Evolutionary conservation across 2,888 invertebrate genomes (phyloP).

Genomic region (Aphidius colemani): DNA sequence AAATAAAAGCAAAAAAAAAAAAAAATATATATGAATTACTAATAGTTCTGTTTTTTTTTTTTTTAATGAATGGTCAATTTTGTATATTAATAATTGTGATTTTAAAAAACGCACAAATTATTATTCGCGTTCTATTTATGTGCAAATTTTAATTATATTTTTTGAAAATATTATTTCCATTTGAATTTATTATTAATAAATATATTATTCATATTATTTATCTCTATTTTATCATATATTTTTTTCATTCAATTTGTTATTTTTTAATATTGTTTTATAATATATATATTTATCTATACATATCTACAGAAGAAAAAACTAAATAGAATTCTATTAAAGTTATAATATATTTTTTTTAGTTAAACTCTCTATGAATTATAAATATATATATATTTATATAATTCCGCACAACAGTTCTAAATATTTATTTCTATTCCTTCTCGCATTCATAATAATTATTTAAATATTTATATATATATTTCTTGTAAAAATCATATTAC

Average conservation of each 20-base stretch:
- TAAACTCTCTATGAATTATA: constrained; percentile 57
- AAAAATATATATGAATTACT: no score
- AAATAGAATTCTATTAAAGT: constrained; percentile 51
- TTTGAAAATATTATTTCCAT: constrained; percentile 3
- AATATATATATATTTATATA: constrained; percentile 44
- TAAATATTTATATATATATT: constrained; percentile 1
- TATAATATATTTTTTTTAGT: constrained; percentile 47
- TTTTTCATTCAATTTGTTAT: constrained; percentile 29
- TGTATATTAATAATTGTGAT: no score
- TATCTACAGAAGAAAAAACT: constrained; percentile 58
- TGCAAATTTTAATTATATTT: constrained; percentile 4
- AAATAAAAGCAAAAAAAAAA: no score
- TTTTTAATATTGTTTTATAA: constrained; percentile 47
- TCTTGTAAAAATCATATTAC: constrained; percentile 13
- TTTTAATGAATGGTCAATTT: constrained; percentile 1
- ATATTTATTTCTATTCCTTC: constrained; percentile 38
- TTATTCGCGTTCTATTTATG: background rate
- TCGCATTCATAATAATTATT: background rate
- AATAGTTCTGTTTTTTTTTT: background rate
- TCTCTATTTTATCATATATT: constrained; percentile 8
- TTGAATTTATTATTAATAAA: constrained; percentile 8
- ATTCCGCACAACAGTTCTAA: constrained; percentile 51
- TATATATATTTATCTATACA: constrained; percentile 51
- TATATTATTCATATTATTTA: background rate
- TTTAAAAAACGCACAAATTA: no score